Percentiles rank a stretch among this genome's conserved stretches.
These are phyloP conservation scores for Dermatophagoides farinae DNA, from an alignment of 1,140 invertebrate species.

Conservation along the genomic window DNA sequence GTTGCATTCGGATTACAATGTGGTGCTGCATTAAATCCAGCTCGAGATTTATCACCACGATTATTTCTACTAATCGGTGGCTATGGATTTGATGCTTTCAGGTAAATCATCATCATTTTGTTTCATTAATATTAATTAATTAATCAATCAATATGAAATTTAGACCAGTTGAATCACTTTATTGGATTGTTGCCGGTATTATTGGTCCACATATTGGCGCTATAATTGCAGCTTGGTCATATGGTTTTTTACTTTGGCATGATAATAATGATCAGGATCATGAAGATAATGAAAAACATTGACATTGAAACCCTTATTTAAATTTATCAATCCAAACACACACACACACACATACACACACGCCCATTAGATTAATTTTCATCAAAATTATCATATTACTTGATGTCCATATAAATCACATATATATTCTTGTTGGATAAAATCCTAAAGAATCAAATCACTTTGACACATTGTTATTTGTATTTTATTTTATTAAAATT, in stretches of 20 bases:
- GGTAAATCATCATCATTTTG: slow-evolving; percentile 20
- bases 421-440: no score
- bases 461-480: no score
- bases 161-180: slow-evolving; percentile 23
- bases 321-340: no score
- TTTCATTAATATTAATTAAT: background rate
- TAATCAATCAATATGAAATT: slow-evolving; percentile 4
- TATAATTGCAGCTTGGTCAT: slow-evolving; percentile 30
- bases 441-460: no score
- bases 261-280: slow-evolving; percentile 21
- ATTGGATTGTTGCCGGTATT: slow-evolving; percentile 36
- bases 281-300: background rate
- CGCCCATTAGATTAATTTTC: no score
- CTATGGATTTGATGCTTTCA: slow-evolving; percentile 34
- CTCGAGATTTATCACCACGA: slow-evolving; percentile 37
- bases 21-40: slow-evolving; percentile 41
- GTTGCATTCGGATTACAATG: slow-evolving; percentile 36
- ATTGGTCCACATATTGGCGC: slow-evolving; percentile 35
- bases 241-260: slow-evolving; percentile 18
- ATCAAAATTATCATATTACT: no score
- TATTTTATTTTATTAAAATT: no score
- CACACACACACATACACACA: no score
- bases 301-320: no score
- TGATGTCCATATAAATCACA: no score
- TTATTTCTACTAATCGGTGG: slow-evolving; percentile 34